Evolutionary conservation across 2,888 invertebrate species (phyloP), one percentile per base, ranked within the genome.

Genomic region (Labia minor): DNA sequence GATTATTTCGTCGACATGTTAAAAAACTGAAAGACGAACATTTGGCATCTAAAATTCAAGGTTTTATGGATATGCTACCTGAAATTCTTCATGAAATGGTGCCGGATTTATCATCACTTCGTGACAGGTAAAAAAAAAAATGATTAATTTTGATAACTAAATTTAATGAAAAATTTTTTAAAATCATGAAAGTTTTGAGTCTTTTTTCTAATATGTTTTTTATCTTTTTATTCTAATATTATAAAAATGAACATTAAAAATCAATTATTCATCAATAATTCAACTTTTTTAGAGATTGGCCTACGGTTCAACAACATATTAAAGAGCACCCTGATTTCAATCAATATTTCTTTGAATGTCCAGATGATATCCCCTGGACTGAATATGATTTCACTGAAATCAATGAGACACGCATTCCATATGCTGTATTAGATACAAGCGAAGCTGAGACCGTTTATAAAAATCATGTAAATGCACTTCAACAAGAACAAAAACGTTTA

Each of bases 391-490:
- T 86, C 71, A 81, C 81, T 72, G 76, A 78, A 33, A 80, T 81
- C 70, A 82, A 83, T 71, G 90, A 89, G 74, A 81, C 84, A 21
- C 86, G 95, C 74, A 92, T 97, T 75, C 96, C 96, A 0, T 92
- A 91, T 77, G 95, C 95, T 77, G 88, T 96, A 68, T 80, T 97
- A 68, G 92, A 92, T 74, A 90, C 92, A 0, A 86, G 88, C 66
- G 95, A 96, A 77, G 95, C 95, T 0, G 95, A 95, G 75, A 88
- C 88, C 2, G 91, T 93, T 18, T 97, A 92, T 79, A 89, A 92
- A 75, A 92, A 92, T 73, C 94, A 91, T 77, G 85, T 95, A 67
- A 94, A 92, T 75, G 89, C 91, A 68, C 83, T 97, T 68, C 93
- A 95, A 75, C 92, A 92, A 75, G 94, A 95, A 76, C 91, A 94